phyloP scores from a whole-genome alignment of 1,140 invertebrate species.

The Solenopsis fugax region DNA sequence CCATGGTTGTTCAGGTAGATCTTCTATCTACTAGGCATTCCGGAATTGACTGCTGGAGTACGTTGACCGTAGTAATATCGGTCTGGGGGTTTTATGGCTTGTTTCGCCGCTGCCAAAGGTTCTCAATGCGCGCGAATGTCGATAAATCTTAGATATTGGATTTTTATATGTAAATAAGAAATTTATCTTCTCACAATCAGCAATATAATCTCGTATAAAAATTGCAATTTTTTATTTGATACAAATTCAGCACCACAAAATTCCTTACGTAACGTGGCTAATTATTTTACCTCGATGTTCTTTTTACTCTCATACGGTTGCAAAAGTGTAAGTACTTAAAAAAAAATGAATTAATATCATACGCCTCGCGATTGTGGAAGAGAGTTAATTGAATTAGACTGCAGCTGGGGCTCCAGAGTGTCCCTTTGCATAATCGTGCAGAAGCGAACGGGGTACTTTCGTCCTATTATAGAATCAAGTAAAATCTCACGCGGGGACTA shows the following conservation, averaged over 20 bases:
- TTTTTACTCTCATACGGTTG: constrained; percentile 37
- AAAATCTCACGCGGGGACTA: constrained; percentile 78
- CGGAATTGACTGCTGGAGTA: constrained; percentile 73
- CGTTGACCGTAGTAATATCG: constrained; percentile 67
- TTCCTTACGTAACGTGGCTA: constrained; percentile 31
- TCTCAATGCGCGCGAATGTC: constrained; percentile 43
- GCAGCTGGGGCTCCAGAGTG: constrained; percentile 72
- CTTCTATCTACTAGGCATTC: constrained; percentile 58
- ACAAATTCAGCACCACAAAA: neutral
- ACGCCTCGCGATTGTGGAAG: constrained; percentile 77
- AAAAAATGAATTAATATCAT: constrained; percentile 76
- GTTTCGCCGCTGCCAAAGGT: constrained; percentile 63
- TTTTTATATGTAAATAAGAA: neutral
- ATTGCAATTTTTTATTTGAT: neutral
- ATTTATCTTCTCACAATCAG: neutral
- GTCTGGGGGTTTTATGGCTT: constrained; percentile 72
- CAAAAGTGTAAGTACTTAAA: constrained; percentile 44
- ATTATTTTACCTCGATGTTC: constrained; percentile 50
- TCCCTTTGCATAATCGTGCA: constrained; percentile 72
- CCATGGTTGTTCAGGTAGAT: constrained; percentile 49
- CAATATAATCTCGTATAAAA: neutral
- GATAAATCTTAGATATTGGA: neutral
- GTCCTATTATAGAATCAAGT: constrained; percentile 81
- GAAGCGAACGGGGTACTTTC: constrained; percentile 73
- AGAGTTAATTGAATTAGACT: constrained; percentile 82